A percentile compares a stretch with the other conserved stretches of the same genome.
phyloP scores from a whole-genome alignment of 2,797 vertebrate genomes.

The Hyperoplus lanceolatus region DNA sequence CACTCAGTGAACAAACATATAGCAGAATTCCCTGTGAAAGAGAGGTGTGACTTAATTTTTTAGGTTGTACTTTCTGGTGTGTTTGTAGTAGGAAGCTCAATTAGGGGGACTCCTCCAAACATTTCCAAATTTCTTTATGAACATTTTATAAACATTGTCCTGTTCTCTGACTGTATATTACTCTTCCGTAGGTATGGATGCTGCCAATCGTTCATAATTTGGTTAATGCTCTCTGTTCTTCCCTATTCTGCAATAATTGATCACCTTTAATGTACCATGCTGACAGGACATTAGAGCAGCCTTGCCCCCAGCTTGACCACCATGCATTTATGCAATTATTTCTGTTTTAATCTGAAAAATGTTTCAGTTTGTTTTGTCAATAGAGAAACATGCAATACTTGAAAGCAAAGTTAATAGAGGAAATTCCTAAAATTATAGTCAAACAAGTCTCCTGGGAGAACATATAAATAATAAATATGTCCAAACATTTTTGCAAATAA shows the following conservation, averaged over 20 bases:
- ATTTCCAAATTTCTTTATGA: background rate
- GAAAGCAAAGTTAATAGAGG: background rate
- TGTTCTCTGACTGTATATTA: background rate
- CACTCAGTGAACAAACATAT: background rate
- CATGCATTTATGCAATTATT: background rate
- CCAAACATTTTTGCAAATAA: background rate
- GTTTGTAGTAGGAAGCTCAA: background rate
- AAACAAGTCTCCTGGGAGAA: background rate
- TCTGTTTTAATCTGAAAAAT: background rate
- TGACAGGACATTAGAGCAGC: background rate
- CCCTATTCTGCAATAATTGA: background rate
- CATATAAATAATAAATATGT: conserved; percentile 11
- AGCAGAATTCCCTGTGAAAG: background rate
- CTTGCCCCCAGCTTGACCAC: too few relatives aligned
- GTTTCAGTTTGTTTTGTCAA: background rate
- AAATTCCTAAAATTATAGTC: background rate
- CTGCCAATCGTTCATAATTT: too few relatives aligned
- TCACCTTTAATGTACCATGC: background rate
- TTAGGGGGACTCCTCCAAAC: background rate
- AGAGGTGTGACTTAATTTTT: background rate
- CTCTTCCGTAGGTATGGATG: too few relatives aligned
- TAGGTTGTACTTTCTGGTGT: background rate
- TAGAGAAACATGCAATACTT: conserved; percentile 1
- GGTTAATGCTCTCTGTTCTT: background rate
- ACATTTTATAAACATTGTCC: background rate